Percentiles rank a stretch among this genome's conserved stretches.
phyloP scores from a whole-genome alignment of 2,113 vertebrate species.

The Spermophilus dauricus region DNA sequence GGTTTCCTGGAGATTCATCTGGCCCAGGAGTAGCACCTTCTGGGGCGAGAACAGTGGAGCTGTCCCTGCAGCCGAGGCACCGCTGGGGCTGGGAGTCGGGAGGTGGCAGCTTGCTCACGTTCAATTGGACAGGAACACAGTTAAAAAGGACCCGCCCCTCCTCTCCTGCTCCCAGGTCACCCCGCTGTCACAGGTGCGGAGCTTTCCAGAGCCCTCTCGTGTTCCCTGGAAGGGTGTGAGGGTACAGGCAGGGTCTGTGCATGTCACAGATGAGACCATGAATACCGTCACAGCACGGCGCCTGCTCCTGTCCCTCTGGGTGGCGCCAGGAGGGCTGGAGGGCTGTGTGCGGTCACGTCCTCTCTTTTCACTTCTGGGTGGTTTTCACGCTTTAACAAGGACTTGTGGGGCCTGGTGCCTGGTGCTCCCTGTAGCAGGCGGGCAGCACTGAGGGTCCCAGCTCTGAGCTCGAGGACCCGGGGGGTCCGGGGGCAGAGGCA shows the following conservation, averaged over 20 bases:
- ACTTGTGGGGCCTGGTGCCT: fast-evolving
- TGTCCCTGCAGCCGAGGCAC: fast-evolving
- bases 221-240: background rate
- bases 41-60: background rate
- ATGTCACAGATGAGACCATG: background rate
- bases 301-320: fast-evolving
- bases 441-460: background rate
- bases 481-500: fast-evolving
- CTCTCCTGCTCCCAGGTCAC: background rate
- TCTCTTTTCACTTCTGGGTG: fast-evolving
- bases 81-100: fast-evolving
- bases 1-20: background rate
- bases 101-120: fast-evolving
- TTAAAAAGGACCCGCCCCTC: background rate
- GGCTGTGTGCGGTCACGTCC: fast-evolving
- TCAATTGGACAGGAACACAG: background rate
- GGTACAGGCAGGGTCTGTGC: fast-evolving
- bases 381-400: background rate
- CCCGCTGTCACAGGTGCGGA: fast-evolving
- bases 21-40: background rate
- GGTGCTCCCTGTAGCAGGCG: background rate
- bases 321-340: fast-evolving
- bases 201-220: no score
- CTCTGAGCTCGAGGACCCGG: background rate
- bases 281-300: fast-evolving